Evolutionary conservation across 64 coral and sea anemone species (phyloP), one percentile per base, ranked within the genome.

Genomic region (Dendronephthya gigantea): DNA sequence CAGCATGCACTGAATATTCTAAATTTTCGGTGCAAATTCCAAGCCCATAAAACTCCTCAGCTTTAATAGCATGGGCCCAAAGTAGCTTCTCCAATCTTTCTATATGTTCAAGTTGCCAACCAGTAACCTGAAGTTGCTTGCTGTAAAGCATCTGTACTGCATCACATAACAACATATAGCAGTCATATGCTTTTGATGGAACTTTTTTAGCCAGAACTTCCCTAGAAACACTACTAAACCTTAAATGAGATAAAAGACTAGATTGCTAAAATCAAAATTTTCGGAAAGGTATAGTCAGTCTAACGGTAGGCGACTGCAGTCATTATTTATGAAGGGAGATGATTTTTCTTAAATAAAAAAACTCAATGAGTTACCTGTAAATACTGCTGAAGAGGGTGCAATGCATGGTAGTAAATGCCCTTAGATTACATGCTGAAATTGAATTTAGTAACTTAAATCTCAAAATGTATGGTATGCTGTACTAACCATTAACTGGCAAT

Each of bases 1-100:
- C 69, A 11, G 48, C 16, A 45, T 88, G 87, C 35, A 83, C 70
- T 11, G 90, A 92, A 30, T 92, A 88, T 49, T 92, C 90, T 22
- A 92, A 23, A 39, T 93, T 93, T 84, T 93, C 88, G 28, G 91
- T 86, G 41, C 91, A 89, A 12, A 83, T 62, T 12, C 23, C 75
- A 14, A 89, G 55, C 23, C 88, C 91, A 87, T 93, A 93, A 40
- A 55, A 90, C 84, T 93, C 88, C 37, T 93, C 91, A 30, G 82
- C 72, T 62, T 5, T 83, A n/a, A 93, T 84, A 83, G 91, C 91
- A 89, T 88, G 87, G 10, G 48, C 34, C 87, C 82, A 89, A 14
- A 83, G 14, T 40, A 89, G 35, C 12, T 31, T 83, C 40, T 49
- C 28, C 29, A 92, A 55, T 30, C 91, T 85, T 72, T 79, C 34